A percentile compares a stretch with the other conserved stretches of the same genome.
Conservation (phyloP, 2,888 invertebrate genomes). For the Idaea dimidiata region DNA sequence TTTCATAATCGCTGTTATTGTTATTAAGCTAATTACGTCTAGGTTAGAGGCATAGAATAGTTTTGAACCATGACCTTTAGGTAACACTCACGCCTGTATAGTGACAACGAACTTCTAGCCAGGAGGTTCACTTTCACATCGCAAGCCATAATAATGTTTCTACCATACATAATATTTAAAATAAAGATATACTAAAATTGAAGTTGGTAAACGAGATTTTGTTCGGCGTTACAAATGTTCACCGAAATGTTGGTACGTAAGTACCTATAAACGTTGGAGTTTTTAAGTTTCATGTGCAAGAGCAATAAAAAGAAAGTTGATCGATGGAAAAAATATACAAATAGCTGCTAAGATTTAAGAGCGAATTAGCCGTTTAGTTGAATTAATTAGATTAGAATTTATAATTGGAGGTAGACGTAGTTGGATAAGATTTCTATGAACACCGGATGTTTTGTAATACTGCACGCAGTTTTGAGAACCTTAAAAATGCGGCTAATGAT, state of each 20-base stretch:
- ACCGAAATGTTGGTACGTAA: neutral
- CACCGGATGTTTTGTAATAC: slow-evolving; percentile 24
- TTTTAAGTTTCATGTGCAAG: neutral
- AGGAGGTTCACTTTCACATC: slow-evolving; percentile 24
- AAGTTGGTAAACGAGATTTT: neutral
- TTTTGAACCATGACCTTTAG: slow-evolving; percentile 27
- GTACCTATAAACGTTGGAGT: neutral
- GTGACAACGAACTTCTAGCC: slow-evolving; percentile 7
- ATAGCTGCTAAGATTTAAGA: slow-evolving; percentile 9
- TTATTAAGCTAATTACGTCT: neutral
- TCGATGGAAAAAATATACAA: slow-evolving; percentile 10
- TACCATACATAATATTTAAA: slow-evolving; percentile 3
- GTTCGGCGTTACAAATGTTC: neutral
- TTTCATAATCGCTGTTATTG: neutral
- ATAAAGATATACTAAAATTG: slow-evolving; percentile 1
- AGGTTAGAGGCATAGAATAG: neutral
- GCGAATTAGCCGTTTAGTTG: slow-evolving; percentile 6
- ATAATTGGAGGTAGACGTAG: slow-evolving; percentile 16
- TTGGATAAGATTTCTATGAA: slow-evolving; percentile 20
- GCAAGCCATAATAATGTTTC: neutral
- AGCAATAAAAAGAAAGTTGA: slow-evolving; percentile 11
- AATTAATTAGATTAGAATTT: slow-evolving; percentile 21
- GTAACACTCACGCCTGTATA: slow-evolving; percentile 13
- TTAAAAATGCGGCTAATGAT: neutral
- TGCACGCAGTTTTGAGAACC: neutral